Conservation (phyloP, 1,140 invertebrate species). For the Berghia stephanieae region DNA sequence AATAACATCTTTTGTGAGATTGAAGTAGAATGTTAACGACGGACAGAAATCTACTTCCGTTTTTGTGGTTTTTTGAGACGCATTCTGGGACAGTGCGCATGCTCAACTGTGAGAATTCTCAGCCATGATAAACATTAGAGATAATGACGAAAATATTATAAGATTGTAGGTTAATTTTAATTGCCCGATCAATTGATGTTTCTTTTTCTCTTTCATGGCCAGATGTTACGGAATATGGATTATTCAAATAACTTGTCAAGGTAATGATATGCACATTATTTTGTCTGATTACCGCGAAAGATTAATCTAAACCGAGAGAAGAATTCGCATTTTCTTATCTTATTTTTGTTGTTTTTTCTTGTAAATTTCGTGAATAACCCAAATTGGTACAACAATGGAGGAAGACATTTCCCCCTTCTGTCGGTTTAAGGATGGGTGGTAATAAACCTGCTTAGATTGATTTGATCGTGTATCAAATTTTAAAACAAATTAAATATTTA, state of each 20-base stretch:
- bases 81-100: constrained; percentile 32
- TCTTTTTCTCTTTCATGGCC: not conserved
- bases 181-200: not conserved
- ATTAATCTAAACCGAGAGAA: not conserved
- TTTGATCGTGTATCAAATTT: not conserved
- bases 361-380: too few species aligned
- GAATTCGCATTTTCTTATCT: not conserved
- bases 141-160: not conserved
- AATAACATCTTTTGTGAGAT: too few species aligned
- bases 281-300: not conserved
- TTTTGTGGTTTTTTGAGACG: constrained; percentile 6
- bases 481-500: too few species aligned
- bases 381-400: too few species aligned
- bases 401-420: too few species aligned
- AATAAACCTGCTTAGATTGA: constrained; percentile 19
- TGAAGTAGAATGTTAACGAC: too few species aligned
- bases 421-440: too few species aligned
- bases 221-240: not conserved
- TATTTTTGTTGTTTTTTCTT: too few species aligned
- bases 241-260: not conserved
- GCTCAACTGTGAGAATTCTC: constrained; percentile 21
- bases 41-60: constrained; percentile 20
- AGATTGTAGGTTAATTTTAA: not conserved
- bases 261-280: not conserved
- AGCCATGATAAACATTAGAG: constrained; percentile 32